A percentile compares a stretch with the other conserved stretches of the same genome.
These are phyloP conservation scores for Meloidogyne exigua DNA, from an alignment of 1,140 invertebrate species.

Conservation along the genomic window DNA sequence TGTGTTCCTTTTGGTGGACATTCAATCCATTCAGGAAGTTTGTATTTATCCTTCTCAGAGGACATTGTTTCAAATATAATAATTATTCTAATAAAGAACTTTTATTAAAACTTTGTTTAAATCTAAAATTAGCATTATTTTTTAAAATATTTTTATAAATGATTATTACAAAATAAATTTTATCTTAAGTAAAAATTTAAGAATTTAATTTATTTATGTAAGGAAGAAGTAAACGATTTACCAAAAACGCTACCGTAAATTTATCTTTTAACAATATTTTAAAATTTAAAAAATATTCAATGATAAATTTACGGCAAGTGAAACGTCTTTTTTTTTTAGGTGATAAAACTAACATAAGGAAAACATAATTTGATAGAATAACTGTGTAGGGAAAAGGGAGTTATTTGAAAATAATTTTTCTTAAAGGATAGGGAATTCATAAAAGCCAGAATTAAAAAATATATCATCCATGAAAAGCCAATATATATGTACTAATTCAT, in stretches of 20 bases:
- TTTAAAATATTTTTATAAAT: not conserved
- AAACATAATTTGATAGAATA: too few species aligned
- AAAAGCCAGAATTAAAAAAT: not conserved
- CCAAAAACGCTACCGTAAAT: too few species aligned
- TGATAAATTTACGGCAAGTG: too few species aligned
- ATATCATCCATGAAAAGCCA: not conserved
- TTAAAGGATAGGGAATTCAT: too few species aligned
- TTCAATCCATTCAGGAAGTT: slow-evolving; percentile 74
- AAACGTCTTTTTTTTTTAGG: too few species aligned
- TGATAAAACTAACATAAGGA: too few species aligned
- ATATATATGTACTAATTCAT: not conserved
- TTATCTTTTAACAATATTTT: too few species aligned
- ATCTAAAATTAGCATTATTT: not conserved
- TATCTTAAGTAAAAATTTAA: not conserved
- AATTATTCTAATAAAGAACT: not conserved
- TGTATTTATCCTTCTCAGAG: slow-evolving; percentile 51
- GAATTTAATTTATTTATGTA: not conserved
- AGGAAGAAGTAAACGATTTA: too few species aligned
- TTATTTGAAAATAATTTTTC: too few species aligned
- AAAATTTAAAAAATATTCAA: too few species aligned
- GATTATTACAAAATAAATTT: not conserved
- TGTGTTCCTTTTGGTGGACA: slow-evolving; percentile 93
- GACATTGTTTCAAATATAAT: slow-evolving; percentile 14
- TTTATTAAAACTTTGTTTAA: not conserved
- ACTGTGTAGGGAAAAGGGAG: too few species aligned